These are phyloP conservation scores for Oreochromis grahami DNA, from an alignment of 2,797 vertebrate species.

Conservation along the genomic window DNA sequence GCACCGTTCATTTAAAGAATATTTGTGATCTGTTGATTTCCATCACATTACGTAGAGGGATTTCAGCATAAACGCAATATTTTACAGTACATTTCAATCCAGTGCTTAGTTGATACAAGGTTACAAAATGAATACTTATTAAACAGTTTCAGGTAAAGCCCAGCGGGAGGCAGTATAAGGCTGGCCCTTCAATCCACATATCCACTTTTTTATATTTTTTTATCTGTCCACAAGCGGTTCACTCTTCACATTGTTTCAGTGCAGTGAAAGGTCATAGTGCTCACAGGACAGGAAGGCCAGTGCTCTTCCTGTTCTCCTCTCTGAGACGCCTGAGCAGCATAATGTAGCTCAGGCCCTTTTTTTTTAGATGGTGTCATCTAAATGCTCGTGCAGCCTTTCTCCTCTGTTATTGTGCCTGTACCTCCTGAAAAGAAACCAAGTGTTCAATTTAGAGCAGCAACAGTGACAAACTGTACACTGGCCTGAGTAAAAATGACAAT, in stretches of 20 bases:
- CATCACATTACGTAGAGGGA: neutral
- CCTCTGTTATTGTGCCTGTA: constrained; percentile 23
- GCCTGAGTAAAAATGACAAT: constrained; percentile 13
- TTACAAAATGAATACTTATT: neutral
- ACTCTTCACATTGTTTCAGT: constrained; percentile 43
- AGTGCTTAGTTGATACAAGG: neutral
- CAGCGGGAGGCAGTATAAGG: constrained; percentile 32
- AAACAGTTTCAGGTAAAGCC: constrained; percentile 3
- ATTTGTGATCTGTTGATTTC: neutral
- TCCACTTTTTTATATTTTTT: neutral
- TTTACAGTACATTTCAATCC: neutral
- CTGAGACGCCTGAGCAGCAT: neutral
- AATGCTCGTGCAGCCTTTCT: constrained; percentile 60
- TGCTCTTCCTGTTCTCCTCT: constrained; percentile 4
- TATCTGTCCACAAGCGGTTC: constrained; percentile 27
- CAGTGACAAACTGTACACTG: neutral
- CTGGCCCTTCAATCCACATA: neutral
- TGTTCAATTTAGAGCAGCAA: constrained; percentile 22
- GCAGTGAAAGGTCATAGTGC: constrained; percentile 35
- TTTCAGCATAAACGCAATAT: constrained; percentile 5
- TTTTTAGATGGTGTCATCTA: constrained; percentile 56
- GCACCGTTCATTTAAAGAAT: neutral
- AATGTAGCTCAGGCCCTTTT: neutral
- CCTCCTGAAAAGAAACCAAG: constrained; percentile 58
- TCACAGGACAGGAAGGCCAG: constrained; percentile 16